Base-by-base conservation (phyloP, 2,888 invertebrate genomes). In the Dolichopus griseipennis region DNA sequence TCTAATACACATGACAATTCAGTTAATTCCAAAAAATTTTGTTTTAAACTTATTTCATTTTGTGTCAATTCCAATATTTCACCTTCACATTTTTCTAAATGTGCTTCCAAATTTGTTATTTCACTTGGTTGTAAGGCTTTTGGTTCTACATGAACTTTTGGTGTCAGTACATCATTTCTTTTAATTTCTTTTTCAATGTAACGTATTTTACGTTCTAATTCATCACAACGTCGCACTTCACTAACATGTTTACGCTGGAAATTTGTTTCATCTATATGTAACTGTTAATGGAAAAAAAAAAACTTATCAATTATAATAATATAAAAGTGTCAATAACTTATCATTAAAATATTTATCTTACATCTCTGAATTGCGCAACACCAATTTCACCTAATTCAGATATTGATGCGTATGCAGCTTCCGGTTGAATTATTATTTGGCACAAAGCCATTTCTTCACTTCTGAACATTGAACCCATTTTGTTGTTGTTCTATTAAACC, bases 381-480 rank as follows among this genome's bases (percentile, higher is more conserved):
- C 96, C 97, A 67, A 94, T 89, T 84, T 97, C 97, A 66, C 97
- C 97, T 72, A 97, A 85, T 83, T 97, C 96, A 1, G 96, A 94
- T 73, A 97, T 92, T 74, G 95, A 93, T 75, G 91, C 90, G 83
- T 97, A 97, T 0, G 95, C 95, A 68, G 96, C 93, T 84, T 97
- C 97, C 63, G 95, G 93, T 83, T 97, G 97, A 76, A 97, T 91
- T 84, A 95, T 97, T 83, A 97, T 89, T 84, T 97, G 97, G 86
- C 93, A 92, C 74, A 94, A 83, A 70, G 90, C 89, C 95, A 95
- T 95, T 84, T 93, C 90, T 81, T 94, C 93, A 82, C 93, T 93
- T 72, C 94, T 87, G 83, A 93, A 94, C 86, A 93, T 86, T 77
- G 90, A 86, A 83, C 90, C 90, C 90, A 91, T 91, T 74, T 74